Percentiles rank a stretch among this genome's conserved stretches.
These are phyloP conservation scores for Nothoprocta perdicaria DNA, from an alignment of 2,113 vertebrate species.

Conservation along the genomic window DNA sequence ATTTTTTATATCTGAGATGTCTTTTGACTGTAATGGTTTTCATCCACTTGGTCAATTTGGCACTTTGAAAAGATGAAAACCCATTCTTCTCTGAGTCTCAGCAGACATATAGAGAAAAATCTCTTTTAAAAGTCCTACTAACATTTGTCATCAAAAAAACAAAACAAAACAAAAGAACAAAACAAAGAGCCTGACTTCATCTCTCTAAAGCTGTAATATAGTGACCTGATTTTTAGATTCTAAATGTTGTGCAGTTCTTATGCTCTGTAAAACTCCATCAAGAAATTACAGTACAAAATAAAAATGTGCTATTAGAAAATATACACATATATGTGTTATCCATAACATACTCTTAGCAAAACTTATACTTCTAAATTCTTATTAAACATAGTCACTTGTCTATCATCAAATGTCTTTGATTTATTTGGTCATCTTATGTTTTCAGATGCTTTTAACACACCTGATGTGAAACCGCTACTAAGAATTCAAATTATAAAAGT, in stretches of 20 bases:
- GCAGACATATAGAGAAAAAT: not conserved
- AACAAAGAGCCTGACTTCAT: fast-evolving
- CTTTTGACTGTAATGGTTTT: not conserved
- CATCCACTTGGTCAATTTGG: not conserved
- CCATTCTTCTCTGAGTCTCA: not conserved
- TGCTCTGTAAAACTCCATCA: not conserved
- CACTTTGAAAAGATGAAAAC: not conserved
- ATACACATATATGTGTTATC: not conserved
- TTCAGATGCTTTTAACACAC: not conserved
- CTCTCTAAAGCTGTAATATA: fast-evolving
- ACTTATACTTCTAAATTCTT: not conserved
- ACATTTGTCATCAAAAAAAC: not conserved
- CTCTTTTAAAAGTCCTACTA: not conserved
- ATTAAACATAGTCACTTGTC: not conserved
- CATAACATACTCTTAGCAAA: not conserved
- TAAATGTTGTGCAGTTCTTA: not conserved
- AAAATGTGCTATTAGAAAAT: not conserved
- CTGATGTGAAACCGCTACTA: not conserved
- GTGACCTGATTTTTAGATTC: not conserved
- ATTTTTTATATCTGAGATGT: not conserved
- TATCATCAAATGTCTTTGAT: not conserved
- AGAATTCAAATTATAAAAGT: not conserved
- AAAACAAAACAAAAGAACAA: not conserved
- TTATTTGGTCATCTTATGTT: not conserved
- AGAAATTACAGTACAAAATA: not conserved